phyloP scores from a whole-genome alignment of 2,113 vertebrate species.

The Hydrolagus affinis region DNA sequence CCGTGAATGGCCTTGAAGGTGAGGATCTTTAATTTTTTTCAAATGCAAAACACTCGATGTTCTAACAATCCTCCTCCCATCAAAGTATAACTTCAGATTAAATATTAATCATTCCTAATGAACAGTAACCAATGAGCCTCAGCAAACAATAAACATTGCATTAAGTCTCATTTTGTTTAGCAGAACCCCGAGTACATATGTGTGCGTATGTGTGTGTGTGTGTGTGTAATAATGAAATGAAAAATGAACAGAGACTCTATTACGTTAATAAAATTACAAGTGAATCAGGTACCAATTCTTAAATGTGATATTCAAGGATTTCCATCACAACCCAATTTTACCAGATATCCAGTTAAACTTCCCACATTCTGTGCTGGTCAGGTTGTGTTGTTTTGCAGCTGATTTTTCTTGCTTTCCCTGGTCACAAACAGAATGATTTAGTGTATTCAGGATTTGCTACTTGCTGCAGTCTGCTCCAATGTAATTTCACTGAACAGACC shows the following conservation, averaged over 20 bases:
- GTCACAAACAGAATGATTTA: not conserved
- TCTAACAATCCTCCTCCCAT: no score
- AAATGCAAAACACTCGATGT: no score
- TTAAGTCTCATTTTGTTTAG: not conserved
- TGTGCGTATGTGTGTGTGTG: not conserved
- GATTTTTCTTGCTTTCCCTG: conserved; percentile 18
- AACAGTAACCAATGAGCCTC: not conserved
- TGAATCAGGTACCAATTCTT: not conserved
- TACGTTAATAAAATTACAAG: not conserved
- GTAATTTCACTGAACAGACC: not conserved
- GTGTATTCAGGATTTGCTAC: not conserved
- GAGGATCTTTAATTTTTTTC: no score
- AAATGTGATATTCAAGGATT: not conserved
- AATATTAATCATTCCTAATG: not conserved
- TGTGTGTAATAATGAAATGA: not conserved
- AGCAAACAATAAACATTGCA: not conserved
- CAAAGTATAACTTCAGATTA: not conserved
- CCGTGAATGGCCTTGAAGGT: no score
- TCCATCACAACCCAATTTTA: conserved; percentile 16
- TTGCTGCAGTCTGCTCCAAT: no score
- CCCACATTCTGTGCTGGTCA: not conserved
- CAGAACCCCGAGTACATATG: not conserved
- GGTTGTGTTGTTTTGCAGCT: not conserved
- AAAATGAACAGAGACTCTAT: not conserved
- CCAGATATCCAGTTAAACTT: conserved; percentile 6